These are phyloP conservation scores for Petrophora chlorosata DNA, from an alignment of 2,888 invertebrate species.

Conservation along the genomic window DNA sequence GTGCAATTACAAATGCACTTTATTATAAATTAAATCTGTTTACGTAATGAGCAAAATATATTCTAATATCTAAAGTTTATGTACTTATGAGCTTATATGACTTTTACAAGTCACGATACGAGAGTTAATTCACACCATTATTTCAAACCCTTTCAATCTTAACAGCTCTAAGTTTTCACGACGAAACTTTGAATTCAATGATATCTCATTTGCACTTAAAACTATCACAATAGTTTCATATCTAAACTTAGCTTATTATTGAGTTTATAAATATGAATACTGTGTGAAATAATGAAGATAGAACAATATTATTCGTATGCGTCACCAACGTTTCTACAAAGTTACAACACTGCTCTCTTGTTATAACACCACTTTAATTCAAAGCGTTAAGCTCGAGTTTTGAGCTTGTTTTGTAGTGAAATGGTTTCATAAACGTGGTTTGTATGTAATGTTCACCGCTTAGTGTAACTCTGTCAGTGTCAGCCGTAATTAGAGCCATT, in stretches of 20 bases:
- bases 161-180: slow-evolving; percentile 21
- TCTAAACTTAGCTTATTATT: slow-evolving; percentile 32
- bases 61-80: no score
- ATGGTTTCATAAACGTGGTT: slow-evolving; percentile 29
- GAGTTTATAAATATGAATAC: slow-evolving; percentile 32
- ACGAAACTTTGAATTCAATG: slow-evolving; percentile 27
- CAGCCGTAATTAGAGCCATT: slow-evolving; percentile 79
- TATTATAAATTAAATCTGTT: no score
- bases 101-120: slow-evolving; percentile 7
- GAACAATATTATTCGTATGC: slow-evolving; percentile 49
- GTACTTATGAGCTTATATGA: no score
- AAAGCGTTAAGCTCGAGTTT: slow-evolving; percentile 18
- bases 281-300: slow-evolving; percentile 47
- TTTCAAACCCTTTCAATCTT: slow-evolving; percentile 24
- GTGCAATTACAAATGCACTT: no score
- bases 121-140: slow-evolving; percentile 24
- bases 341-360: slow-evolving; percentile 13
- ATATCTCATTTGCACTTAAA: slow-evolving; percentile 28
- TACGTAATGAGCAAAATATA: no score
- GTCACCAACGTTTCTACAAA: slow-evolving; percentile 37
- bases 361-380: slow-evolving; percentile 4
- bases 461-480: slow-evolving; percentile 77
- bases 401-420: slow-evolving; percentile 17
- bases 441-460: slow-evolving; percentile 57
- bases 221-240: slow-evolving; percentile 23